Conservation (phyloP, 2,113 vertebrate species). For the Salminus brasiliensis region DNA sequence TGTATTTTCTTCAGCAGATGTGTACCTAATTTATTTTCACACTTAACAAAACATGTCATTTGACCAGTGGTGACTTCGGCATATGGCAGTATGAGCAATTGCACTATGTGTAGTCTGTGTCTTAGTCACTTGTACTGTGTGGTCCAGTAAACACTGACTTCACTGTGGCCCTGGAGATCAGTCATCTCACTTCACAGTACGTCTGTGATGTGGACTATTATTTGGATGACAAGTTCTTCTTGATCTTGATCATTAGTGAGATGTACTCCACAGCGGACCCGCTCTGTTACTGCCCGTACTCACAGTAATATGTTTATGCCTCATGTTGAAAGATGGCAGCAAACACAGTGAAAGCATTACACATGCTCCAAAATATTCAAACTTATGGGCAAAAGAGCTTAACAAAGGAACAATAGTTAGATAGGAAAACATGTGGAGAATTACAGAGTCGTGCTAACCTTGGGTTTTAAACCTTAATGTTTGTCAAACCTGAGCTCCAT, state of each 20-base stretch:
- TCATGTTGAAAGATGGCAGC: constrained; percentile 18
- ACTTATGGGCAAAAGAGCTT: not conserved
- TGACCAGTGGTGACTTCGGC: too few species aligned
- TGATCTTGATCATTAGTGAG: constrained; percentile 19
- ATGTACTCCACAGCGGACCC: constrained; percentile 13
- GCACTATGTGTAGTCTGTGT: not conserved
- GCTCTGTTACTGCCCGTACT: not conserved
- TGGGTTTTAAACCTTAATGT: constrained; percentile 45
- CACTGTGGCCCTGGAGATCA: not conserved
- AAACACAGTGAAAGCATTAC: constrained; percentile 11
- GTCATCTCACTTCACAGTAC: not conserved
- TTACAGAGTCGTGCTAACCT: constrained; percentile 8
- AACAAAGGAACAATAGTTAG: constrained; percentile 11
- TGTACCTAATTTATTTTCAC: too few species aligned
- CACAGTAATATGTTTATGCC: constrained; percentile 22
- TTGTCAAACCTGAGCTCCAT: constrained; percentile 12
- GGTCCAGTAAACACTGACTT: not conserved
- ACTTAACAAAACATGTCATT: too few species aligned
- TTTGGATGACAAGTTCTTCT: not conserved
- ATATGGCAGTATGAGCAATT: not conserved
- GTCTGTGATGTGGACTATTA: not conserved
- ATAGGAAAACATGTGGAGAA: constrained; percentile 13
- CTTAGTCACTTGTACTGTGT: not conserved
- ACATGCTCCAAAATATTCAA: not conserved
- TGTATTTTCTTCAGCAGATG: too few species aligned